Conservation (phyloP, 2,797 vertebrate genomes). For the Phoeniculus purpureus region DNA sequence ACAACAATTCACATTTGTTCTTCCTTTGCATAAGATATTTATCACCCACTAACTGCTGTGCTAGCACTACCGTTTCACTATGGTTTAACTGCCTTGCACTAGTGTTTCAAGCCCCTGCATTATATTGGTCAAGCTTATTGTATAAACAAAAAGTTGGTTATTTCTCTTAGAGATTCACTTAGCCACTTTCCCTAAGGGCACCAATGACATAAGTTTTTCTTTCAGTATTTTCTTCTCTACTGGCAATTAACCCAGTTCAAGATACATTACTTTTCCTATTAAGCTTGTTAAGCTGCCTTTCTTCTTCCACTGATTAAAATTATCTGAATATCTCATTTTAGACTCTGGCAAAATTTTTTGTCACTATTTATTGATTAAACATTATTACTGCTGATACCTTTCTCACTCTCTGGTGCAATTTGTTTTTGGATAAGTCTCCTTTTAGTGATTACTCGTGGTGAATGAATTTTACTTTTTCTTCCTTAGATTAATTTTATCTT, state of each 20-base stretch:
- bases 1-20: background rate
- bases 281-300: background rate
- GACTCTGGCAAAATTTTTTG: background rate
- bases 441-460: background rate
- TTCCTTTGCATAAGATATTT: background rate
- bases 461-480: background rate
- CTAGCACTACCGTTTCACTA: background rate
- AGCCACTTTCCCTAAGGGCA: background rate
- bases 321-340: background rate
- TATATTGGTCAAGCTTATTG: background rate
- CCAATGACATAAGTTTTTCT: background rate
- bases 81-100: background rate
- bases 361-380: background rate
- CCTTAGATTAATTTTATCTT: background rate
- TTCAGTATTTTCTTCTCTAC: background rate
- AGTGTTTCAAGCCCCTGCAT: background rate
- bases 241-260: background rate
- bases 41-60: background rate
- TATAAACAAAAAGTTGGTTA: background rate
- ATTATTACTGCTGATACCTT: background rate
- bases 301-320: background rate
- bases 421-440: background rate
- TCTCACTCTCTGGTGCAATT: background rate
- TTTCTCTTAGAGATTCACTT: background rate
- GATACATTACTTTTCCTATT: background rate